These are phyloP conservation scores for Rhagoletis zephyria DNA, from an alignment of 1,140 invertebrate genomes.

Conservation along the genomic window DNA sequence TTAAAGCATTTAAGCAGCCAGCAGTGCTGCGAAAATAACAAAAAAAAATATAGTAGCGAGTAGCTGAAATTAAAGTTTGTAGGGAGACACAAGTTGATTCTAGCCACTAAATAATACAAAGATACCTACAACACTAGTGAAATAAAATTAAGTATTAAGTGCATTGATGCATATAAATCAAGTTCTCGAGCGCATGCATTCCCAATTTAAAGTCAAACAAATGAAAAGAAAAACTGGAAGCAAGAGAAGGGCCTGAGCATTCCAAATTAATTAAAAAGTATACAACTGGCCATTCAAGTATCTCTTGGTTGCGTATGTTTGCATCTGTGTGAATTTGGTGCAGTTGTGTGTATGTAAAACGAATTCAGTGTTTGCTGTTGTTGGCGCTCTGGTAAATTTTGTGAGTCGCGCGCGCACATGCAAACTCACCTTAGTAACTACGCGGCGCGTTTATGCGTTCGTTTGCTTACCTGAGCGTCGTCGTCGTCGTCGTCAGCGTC, in stretches of 20 bases:
- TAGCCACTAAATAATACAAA: background rate
- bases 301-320: background rate
- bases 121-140: background rate
- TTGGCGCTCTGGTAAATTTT: constrained; percentile 20
- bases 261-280: constrained; percentile 37
- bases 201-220: background rate
- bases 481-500: too few relatives aligned
- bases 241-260: constrained; percentile 25
- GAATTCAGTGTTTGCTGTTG: constrained; percentile 23
- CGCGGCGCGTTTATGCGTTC: background rate
- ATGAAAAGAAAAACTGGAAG: background rate
- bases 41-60: background rate
- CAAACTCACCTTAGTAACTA: background rate
- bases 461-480: constrained; percentile 27
- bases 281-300: constrained; percentile 13
- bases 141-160: background rate
- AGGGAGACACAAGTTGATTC: background rate
- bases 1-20: background rate
- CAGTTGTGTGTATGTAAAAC: background rate
- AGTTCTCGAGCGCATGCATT: background rate
- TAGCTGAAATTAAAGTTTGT: background rate
- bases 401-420: constrained; percentile 41
- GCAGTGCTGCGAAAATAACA: background rate
- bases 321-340: background rate
- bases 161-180: background rate